Conservation (phyloP, 2,888 invertebrate genomes). For the Bimastos eiseni region DNA sequence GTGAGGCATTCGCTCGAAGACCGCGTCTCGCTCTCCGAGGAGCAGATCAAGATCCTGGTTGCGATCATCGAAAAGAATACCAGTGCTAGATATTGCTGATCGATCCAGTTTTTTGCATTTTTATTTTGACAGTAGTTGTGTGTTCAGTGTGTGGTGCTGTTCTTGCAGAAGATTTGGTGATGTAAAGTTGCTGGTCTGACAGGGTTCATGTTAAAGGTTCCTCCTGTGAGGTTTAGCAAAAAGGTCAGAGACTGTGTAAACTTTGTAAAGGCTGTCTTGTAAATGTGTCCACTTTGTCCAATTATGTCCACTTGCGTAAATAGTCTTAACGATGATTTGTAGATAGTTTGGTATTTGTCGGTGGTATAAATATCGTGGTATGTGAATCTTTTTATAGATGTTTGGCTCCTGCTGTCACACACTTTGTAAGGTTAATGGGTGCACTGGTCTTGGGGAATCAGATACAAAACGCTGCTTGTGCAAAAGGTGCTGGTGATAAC, state of each 20-base stretch:
- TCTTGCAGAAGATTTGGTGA: background rate
- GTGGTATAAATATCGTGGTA: background rate
- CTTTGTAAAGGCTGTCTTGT: too few relatives aligned
- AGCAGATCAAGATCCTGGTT: background rate
- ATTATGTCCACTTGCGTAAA: background rate
- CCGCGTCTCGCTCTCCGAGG: background rate
- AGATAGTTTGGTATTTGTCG: background rate
- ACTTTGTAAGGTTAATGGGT: background rate
- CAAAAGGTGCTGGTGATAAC: background rate
- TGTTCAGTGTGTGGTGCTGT: background rate
- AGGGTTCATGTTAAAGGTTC: background rate
- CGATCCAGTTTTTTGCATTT: background rate
- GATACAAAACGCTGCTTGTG: background rate
- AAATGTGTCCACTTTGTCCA: too few relatives aligned
- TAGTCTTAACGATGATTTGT: background rate
- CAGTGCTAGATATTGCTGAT: slow-evolving; percentile 1
- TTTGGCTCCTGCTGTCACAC: background rate
- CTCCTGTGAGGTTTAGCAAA: background rate
- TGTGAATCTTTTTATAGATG: background rate
- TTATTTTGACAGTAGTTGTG: too few relatives aligned
- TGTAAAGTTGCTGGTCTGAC: background rate
- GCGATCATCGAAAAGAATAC: background rate
- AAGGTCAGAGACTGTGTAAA: background rate
- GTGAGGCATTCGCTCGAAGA: background rate
- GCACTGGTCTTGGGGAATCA: background rate